Evolutionary conservation across 2,888 invertebrate genomes (phyloP).

Genomic region (Orthonychiurus folsomi): DNA sequence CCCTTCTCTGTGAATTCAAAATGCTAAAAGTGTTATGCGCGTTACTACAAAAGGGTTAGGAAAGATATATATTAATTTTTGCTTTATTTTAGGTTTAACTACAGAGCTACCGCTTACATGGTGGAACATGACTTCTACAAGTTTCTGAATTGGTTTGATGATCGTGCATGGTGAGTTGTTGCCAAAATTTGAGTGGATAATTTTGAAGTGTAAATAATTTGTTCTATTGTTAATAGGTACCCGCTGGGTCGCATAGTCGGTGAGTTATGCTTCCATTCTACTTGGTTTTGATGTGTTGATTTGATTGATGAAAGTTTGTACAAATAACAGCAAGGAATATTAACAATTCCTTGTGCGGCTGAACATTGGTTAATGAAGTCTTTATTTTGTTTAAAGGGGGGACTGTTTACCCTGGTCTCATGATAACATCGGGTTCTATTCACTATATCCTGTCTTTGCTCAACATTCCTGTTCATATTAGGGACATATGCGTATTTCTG

Average conservation of each 20-base stretch:
- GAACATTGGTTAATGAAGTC: not conserved
- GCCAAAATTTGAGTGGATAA: no score
- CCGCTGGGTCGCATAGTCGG: constrained; percentile 97
- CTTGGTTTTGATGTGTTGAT: not conserved
- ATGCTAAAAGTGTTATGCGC: no score
- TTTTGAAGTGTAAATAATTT: no score
- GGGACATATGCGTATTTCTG: constrained; percentile 96
- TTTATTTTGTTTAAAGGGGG: constrained; percentile 7
- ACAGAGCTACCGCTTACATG: constrained; percentile 97
- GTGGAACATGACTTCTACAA: constrained; percentile 98
- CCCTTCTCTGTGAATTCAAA: no score
- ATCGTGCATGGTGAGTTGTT: constrained; percentile 99
- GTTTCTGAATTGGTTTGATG: constrained; percentile 99
- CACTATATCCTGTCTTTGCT: constrained; percentile 83
- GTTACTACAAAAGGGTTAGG: no score
- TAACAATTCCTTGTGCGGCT: not conserved
- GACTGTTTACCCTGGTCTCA: constrained; percentile 88
- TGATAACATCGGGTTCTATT: constrained; percentile 97
- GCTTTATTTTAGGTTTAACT: constrained; percentile 77
- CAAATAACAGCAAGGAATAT: no score
- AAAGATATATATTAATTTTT: no score
- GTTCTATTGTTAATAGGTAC: no score
- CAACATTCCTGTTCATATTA: constrained; percentile 94
- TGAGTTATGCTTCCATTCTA: constrained; percentile 52
- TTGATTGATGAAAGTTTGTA: not conserved